A percentile compares a stretch with the other conserved stretches of the same genome.
These are phyloP conservation scores for Ispidina picta DNA, from an alignment of 2,797 vertebrate genomes.

Conservation along the genomic window DNA sequence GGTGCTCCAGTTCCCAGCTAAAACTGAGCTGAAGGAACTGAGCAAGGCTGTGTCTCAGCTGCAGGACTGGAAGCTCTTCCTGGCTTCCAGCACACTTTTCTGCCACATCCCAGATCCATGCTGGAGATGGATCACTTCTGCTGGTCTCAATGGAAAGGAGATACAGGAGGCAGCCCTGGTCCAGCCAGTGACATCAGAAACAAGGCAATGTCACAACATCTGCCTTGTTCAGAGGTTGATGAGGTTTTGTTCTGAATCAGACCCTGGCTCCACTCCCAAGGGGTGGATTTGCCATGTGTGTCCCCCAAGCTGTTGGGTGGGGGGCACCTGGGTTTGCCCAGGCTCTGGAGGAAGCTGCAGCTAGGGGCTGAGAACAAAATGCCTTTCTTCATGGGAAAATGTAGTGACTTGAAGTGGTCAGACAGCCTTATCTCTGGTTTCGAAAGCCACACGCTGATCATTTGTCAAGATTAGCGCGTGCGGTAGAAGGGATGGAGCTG, in stretches of 20 bases:
- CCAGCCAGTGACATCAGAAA: neutral
- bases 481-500: constrained; percentile 64
- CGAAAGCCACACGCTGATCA: constrained; percentile 59
- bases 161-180: neutral
- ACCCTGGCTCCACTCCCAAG: neutral
- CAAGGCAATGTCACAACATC: neutral
- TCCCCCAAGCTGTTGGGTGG: neutral
- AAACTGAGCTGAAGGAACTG: neutral
- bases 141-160: rapidly evolving
- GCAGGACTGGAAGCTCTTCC: neutral
- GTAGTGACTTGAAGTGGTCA: constrained; percentile 22
- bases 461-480: constrained; percentile 69
- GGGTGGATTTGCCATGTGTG: neutral
- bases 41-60: neutral
- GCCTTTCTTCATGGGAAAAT: constrained; percentile 61
- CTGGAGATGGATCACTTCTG: neutral
- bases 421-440: constrained; percentile 63
- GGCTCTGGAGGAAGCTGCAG: neutral
- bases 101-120: neutral
- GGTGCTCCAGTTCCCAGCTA: neutral
- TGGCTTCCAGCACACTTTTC: neutral
- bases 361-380: neutral
- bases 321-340: neutral
- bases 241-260: neutral
- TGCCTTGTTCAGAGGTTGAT: neutral